These are phyloP conservation scores for Atherinomorus stipes DNA, from an alignment of 2,113 vertebrate species.

Conservation along the genomic window DNA sequence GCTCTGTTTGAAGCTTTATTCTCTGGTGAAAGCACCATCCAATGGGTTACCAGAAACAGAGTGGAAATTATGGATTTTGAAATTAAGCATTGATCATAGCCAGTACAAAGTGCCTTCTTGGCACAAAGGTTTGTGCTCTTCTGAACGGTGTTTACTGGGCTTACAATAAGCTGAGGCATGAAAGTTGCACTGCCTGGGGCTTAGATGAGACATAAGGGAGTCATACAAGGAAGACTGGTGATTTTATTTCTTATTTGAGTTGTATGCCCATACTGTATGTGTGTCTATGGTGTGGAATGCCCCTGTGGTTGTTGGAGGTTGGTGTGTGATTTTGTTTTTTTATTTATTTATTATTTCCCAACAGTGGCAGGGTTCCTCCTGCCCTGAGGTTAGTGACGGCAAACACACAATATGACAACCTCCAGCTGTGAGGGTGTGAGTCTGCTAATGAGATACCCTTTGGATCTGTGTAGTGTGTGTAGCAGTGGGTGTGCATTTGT, in stretches of 20 bases:
- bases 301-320: slow-evolving; percentile 6
- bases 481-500: neutral
- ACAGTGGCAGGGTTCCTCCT: slow-evolving; percentile 52
- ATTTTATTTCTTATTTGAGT: slow-evolving; percentile 23
- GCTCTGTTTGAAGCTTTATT: neutral
- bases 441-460: slow-evolving; percentile 68
- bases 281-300: slow-evolving; percentile 2
- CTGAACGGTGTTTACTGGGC: slow-evolving; percentile 30
- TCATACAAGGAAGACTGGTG: neutral
- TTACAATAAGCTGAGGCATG: slow-evolving; percentile 24
- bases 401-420: slow-evolving; percentile 58
- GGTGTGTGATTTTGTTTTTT: slow-evolving; percentile 3
- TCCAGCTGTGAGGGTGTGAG: slow-evolving; percentile 73
- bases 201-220: slow-evolving; percentile 32
- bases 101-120: slow-evolving; percentile 10
- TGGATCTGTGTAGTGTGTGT: slow-evolving; percentile 22
- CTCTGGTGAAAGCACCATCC: neutral
- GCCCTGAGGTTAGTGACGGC: slow-evolving; percentile 54
- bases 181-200: slow-evolving; percentile 40
- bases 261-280: neutral
- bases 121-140: neutral
- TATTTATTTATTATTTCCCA: slow-evolving; percentile 4
- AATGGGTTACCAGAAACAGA: slow-evolving; percentile 1
- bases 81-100: slow-evolving; percentile 19
- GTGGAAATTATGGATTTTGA: slow-evolving; percentile 15